A percentile compares a stretch with the other conserved stretches of the same genome.
These are phyloP conservation scores for Rachycentron canadum DNA, from an alignment of 2,797 vertebrate species.

Conservation along the genomic window DNA sequence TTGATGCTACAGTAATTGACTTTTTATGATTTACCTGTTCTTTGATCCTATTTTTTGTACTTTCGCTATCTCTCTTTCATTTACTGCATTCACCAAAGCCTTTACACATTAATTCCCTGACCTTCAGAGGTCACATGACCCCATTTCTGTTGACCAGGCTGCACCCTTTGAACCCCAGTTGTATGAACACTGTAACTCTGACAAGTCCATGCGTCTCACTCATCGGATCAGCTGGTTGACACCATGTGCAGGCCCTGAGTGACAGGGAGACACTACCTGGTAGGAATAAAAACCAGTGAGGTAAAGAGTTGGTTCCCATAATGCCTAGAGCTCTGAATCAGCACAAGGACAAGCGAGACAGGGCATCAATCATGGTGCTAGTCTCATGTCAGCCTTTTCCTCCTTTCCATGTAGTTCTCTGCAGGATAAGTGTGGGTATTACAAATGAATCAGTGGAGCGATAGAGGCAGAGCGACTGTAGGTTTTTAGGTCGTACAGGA, in stretches of 20 bases:
- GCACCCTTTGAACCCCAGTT: neutral
- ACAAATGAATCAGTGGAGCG: constrained; percentile 60
- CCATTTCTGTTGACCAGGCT: constrained; percentile 15
- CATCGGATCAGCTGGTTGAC: constrained; percentile 50
- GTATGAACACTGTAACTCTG: constrained; percentile 20
- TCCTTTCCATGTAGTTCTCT: constrained; percentile 47
- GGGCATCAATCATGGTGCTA: constrained; percentile 70
- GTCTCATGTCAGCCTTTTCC: constrained; percentile 69
- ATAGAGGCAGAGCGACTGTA: constrained; percentile 60
- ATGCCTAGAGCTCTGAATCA: constrained; percentile 69
- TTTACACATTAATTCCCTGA: neutral
- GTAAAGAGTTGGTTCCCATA: constrained; percentile 62
- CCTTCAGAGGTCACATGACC: constrained; percentile 8
- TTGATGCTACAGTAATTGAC: constrained; percentile 53
- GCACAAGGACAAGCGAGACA: constrained; percentile 58
- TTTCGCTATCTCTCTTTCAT: constrained; percentile 20
- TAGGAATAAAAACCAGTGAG: constrained; percentile 64
- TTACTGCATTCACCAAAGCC: constrained; percentile 17
- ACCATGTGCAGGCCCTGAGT: constrained; percentile 45
- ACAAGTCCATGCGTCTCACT: constrained; percentile 20
- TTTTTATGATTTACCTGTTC: constrained; percentile 56
- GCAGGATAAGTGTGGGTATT: constrained; percentile 57
- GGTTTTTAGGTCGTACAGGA: constrained; percentile 29
- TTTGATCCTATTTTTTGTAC: constrained; percentile 37
- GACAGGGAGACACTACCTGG: constrained; percentile 62